A percentile compares a stretch with the other conserved stretches of the same genome.
These are phyloP conservation scores for Pycnonotus jocosus DNA, from an alignment of 2,113 vertebrate species.

Conservation along the genomic window DNA sequence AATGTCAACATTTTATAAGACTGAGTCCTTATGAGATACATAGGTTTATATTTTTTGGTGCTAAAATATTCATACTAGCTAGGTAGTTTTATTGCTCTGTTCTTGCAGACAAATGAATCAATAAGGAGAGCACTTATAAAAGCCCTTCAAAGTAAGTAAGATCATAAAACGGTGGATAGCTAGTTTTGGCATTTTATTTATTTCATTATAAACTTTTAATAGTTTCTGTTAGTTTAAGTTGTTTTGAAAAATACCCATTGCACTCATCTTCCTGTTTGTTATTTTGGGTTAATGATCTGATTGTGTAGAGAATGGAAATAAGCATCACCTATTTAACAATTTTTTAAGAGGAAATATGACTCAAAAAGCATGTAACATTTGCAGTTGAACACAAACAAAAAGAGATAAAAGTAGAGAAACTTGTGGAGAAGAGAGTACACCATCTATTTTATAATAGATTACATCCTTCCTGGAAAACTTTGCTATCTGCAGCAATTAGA, in stretches of 20 bases:
- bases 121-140: constrained; percentile 55
- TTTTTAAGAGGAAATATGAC: constrained; percentile 5
- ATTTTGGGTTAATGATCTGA: not conserved
- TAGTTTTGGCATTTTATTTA: constrained; percentile 57
- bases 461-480: not conserved
- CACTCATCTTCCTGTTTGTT: not conserved
- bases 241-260: constrained; percentile 6
- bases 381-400: not conserved
- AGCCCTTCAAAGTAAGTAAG: constrained; percentile 44
- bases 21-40: constrained; percentile 47
- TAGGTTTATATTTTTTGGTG: constrained; percentile 58
- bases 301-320: not conserved
- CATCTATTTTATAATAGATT: not conserved
- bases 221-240: constrained; percentile 28
- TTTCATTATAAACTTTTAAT: constrained; percentile 53
- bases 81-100: constrained; percentile 51
- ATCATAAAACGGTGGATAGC: constrained; percentile 37
- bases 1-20: constrained; percentile 44
- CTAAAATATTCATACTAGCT: constrained; percentile 37
- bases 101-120: constrained; percentile 64
- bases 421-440: not conserved
- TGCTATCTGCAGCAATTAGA: not conserved
- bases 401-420: not conserved
- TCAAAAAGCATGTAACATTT: not conserved
- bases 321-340: not conserved